These are phyloP conservation scores for Eledona agricola DNA, from an alignment of 2,888 invertebrate genomes.

Conservation along the genomic window DNA sequence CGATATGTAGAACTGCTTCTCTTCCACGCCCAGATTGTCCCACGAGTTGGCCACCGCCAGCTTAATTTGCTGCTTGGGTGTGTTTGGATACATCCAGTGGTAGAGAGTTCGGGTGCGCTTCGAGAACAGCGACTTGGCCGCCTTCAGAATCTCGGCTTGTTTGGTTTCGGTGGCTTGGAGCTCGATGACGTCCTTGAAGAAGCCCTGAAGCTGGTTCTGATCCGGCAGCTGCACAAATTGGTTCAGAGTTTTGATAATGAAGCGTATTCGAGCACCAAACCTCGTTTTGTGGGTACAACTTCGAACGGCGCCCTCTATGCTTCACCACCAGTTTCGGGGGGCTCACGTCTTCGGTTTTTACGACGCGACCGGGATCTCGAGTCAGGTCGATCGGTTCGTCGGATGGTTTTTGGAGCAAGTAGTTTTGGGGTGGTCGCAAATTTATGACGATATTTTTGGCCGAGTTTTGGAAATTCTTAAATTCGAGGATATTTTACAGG, in stretches of 20 bases:
- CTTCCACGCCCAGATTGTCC: constrained; percentile 58
- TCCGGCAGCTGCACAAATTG: constrained; percentile 15
- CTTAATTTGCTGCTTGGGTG: constrained; percentile 61
- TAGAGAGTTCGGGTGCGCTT: constrained; percentile 63
- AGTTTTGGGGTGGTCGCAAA: no score
- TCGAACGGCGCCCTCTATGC: constrained; percentile 20
- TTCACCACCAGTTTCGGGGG: background rate
- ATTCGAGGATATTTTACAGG: constrained; percentile 1
- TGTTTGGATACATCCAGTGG: constrained; percentile 63
- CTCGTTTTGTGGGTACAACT: constrained; percentile 12
- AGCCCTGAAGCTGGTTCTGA: constrained; percentile 20
- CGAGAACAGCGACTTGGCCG: constrained; percentile 62
- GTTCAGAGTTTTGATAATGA: no score
- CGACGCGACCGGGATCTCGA: constrained; percentile 14
- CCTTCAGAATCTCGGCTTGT: constrained; percentile 59
- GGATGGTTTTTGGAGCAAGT: constrained; percentile 18
- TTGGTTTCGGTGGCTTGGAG: constrained; percentile 40
- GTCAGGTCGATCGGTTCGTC: constrained; percentile 44
- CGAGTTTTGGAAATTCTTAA: constrained; percentile 1
- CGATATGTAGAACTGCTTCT: constrained; percentile 63
- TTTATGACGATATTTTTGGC: constrained; percentile 14
- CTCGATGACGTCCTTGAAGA: constrained; percentile 38
- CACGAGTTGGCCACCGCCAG: constrained; percentile 59
- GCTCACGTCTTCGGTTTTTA: constrained; percentile 2
- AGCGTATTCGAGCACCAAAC: no score